Evolutionary conservation across 2,113 vertebrate genomes (phyloP).

Genomic region (Ascaphus truei): DNA sequence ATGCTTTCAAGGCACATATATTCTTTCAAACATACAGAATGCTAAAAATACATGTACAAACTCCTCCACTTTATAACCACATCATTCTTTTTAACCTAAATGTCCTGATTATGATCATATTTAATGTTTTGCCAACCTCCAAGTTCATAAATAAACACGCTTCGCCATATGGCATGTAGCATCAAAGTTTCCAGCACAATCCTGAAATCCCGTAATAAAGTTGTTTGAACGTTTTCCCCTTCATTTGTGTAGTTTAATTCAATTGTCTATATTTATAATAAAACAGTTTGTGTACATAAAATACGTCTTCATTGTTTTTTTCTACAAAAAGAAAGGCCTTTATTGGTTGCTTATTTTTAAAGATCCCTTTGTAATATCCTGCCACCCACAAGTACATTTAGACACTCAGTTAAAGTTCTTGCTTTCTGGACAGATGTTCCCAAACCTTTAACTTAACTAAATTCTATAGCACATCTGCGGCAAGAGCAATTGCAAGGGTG

Average conservation of each 20-base stretch:
- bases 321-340: neutral
- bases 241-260: neutral
- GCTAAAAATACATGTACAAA: neutral
- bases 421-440: neutral
- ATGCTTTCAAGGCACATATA: too few relatives aligned
- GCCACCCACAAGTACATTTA: neutral
- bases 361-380: neutral
- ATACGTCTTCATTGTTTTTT: neutral
- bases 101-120: neutral
- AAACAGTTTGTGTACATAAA: fast-evolving
- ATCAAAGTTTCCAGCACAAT: neutral
- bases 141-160: neutral
- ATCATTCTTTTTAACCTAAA: neutral
- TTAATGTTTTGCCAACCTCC: neutral
- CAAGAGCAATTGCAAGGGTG: neutral
- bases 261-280: neutral
- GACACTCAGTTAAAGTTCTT: neutral
- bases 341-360: neutral
- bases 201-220: neutral
- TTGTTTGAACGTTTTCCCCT: neutral
- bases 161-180: neutral
- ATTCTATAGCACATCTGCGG: neutral
- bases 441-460: neutral
- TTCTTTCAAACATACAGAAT: too few relatives aligned
- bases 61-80: neutral